Evolutionary conservation across 2,888 invertebrate genomes (phyloP), one percentile per base, ranked within the genome.

Genomic region (Melolontha melolontha): DNA sequence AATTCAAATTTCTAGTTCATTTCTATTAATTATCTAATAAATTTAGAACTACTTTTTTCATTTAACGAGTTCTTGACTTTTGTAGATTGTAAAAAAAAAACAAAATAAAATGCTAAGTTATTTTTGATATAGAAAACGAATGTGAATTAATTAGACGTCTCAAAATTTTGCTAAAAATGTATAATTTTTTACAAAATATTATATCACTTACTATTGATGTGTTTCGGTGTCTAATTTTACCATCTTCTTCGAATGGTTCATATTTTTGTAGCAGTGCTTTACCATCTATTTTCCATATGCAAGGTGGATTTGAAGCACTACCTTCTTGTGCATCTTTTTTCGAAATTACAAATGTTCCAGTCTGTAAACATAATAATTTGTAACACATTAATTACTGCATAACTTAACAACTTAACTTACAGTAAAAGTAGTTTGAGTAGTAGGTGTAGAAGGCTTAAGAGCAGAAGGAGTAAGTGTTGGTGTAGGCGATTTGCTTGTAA

Each of bases 231-330:
- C 77, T 77, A 44, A 81, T 75, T 74, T 78, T 77, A 1, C 79
- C 81, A 16, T 81, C 79, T 44, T 81, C 80, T 57, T 79, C 78
- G 68, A 82, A 83, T 11, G 83, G 81, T 76, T 84, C 83, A 72
- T 82, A 85, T 73, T 85, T 85, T 72, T 85, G 85, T 10, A 85
- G 74, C n/a, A 85, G 75, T 2, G 83, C 82, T 71, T 84, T 85
- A 2, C 85, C 83, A 74, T 84, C 83, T 68, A 84, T 81, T 72
- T 82, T 77, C 83, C 83, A 84, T 50, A 84, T 79, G 55, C 80
- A 80, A 8, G 83, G 82, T 59, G 81, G 81, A 63, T 81, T 81
- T 8, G 75, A 75, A 4, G 79, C 73, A 68, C 81, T 81, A 10
- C 80, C 81, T 29, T 75, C 73, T 74, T 81, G 79, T 4, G 81